Conservation (phyloP, 2,797 vertebrate species). For the Pempheris klunzingeri region DNA sequence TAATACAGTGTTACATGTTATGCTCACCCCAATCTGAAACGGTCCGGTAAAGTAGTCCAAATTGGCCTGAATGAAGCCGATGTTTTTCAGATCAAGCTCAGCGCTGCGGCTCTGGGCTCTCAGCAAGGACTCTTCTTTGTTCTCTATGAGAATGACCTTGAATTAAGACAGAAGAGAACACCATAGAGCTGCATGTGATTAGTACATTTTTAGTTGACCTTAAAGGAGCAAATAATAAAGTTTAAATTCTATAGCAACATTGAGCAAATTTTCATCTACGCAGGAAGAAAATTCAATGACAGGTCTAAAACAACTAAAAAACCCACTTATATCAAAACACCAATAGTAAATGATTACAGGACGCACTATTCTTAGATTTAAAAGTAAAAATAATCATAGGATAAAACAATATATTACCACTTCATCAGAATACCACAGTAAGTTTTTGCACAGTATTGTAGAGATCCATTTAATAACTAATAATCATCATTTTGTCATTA, state of each 20-base stretch:
- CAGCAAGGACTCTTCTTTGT: constrained; percentile 95
- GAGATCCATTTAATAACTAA: neutral
- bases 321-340: too few relatives aligned
- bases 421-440: neutral
- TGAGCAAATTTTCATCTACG: neutral
- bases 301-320: too few relatives aligned
- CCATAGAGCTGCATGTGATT: neutral
- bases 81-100: constrained; percentile 90
- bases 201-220: constrained; percentile 73
- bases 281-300: too few relatives aligned
- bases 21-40: constrained; percentile 96
- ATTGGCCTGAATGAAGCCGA: constrained; percentile 97
- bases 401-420: neutral
- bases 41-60: constrained; percentile 94
- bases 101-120: constrained; percentile 91
- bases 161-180: constrained; percentile 21
- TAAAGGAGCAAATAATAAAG: constrained; percentile 15
- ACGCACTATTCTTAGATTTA: neutral
- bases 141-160: constrained; percentile 95
- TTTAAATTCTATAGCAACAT: neutral
- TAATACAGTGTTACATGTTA: neutral
- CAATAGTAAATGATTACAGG: too few relatives aligned
- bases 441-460: neutral
- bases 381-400: neutral
- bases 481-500: neutral